Conservation (phyloP, 2,797 vertebrate species). For the Odontamblyopus lacepedii region DNA sequence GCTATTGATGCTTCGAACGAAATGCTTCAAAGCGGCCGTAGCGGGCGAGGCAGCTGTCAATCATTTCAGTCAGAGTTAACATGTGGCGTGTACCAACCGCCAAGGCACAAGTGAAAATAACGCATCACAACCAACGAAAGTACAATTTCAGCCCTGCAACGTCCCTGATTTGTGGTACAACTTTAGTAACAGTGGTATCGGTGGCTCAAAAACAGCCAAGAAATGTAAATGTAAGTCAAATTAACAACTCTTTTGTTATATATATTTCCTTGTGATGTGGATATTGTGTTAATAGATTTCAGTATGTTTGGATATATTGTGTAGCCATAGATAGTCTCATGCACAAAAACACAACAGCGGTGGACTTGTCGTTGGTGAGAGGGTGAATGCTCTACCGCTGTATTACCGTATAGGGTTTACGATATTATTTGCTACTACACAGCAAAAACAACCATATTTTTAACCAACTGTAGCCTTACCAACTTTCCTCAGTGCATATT, state of each 20-base stretch:
- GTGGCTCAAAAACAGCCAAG: no score
- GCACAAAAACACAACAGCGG: background rate
- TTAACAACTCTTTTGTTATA: no score
- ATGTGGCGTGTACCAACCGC: background rate
- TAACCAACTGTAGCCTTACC: background rate
- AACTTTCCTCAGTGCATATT: background rate
- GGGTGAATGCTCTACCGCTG: background rate
- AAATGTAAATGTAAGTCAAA: no score
- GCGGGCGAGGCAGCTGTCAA: conserved; percentile 1
- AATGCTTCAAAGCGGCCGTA: background rate
- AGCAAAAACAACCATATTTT: background rate
- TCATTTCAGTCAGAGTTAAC: background rate
- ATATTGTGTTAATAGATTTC: no score
- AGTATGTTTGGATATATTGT: no score
- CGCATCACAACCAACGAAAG: background rate
- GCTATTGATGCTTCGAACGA: conserved; percentile 5
- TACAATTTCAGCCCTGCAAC: background rate
- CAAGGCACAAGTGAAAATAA: background rate
- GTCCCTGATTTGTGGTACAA: no score
- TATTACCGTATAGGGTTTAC: background rate
- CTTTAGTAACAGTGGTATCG: no score
- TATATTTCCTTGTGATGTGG: no score
- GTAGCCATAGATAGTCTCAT: no score
- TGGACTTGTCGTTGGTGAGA: background rate
- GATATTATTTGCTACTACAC: background rate